A percentile compares a stretch with the other conserved stretches of the same genome.
Conservation (phyloP, 1,140 invertebrate genomes). For the Pentalonia nigronervosa region DNA sequence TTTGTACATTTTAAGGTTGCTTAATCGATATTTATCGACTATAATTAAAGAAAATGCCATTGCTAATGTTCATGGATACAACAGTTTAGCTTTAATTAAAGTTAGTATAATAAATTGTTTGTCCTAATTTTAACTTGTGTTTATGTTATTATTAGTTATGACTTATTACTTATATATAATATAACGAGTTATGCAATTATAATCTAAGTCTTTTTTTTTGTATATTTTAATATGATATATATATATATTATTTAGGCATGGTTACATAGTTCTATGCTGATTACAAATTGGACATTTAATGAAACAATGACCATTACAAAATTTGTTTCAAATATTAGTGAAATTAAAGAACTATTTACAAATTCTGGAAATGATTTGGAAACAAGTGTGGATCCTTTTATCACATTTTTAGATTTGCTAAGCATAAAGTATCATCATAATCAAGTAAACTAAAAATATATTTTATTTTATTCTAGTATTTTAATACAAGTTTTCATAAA, state of each 20-base stretch:
- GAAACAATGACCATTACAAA: conserved; percentile 40
- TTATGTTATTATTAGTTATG: not conserved
- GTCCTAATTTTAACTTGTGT: not conserved
- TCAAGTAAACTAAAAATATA: conserved; percentile 25
- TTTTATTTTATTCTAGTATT: not conserved
- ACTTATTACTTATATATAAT: not conserved
- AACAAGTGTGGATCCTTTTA: conserved; percentile 52
- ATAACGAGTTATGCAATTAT: no score
- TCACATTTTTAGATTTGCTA: conserved; percentile 45
- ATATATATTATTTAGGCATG: conserved; percentile 43
- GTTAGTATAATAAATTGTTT: not conserved
- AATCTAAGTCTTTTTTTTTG: no score
- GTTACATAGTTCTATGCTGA: conserved; percentile 55
- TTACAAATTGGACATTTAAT: conserved; percentile 45
- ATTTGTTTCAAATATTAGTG: conserved; percentile 50
- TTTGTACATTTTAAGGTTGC: conserved; percentile 17
- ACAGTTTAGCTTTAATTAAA: conserved; percentile 46
- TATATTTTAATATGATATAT: not conserved
- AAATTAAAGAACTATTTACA: conserved; percentile 42
- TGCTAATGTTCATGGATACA: conserved; percentile 39
- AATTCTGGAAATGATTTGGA: conserved; percentile 45
- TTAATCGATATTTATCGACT: conserved; percentile 49
- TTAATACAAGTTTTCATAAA: not conserved
- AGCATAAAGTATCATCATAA: conserved; percentile 32
- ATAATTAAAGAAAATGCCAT: conserved; percentile 46